A percentile compares a stretch with the other conserved stretches of the same genome.
Evolutionary conservation across 2,888 invertebrate species (phyloP).

Genomic region (Ophion slaviceki): DNA sequence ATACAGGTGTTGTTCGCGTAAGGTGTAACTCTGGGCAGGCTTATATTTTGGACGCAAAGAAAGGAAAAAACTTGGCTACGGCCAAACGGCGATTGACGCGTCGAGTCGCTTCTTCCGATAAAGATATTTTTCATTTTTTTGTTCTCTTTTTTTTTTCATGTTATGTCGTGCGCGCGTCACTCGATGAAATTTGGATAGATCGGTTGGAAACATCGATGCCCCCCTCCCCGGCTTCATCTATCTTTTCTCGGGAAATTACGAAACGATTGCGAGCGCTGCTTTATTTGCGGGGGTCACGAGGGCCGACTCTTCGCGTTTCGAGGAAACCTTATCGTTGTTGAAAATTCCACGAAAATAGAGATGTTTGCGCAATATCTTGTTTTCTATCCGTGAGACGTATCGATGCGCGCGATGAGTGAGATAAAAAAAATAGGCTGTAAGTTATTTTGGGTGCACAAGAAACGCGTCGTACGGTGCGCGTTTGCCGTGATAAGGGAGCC

Average conservation of each 20-base stretch:
- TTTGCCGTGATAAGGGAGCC: too few species aligned
- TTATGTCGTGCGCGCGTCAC: neutral
- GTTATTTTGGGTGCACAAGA: too few species aligned
- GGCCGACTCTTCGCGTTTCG: neutral
- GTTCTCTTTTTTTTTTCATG: too few species aligned
- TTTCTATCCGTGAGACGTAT: neutral
- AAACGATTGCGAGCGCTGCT: neutral
- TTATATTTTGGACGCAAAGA: too few species aligned
- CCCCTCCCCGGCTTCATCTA: too few species aligned
- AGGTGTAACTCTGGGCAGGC: too few species aligned
- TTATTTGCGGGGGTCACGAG: neutral
- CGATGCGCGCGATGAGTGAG: neutral
- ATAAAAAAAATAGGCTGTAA: neutral
- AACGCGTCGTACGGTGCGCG: too few species aligned
- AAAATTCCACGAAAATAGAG: neutral
- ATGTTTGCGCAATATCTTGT: neutral
- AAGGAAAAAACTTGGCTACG: too few species aligned
- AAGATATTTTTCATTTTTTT: neutral
- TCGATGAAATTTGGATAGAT: neutral
- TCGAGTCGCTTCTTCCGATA: neutral
- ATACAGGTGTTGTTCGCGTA: too few species aligned
- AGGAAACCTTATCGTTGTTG: neutral
- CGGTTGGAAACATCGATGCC: too few species aligned
- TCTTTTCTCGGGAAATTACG: neutral
- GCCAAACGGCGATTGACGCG: neutral